Percentiles rank a stretch among this genome's conserved stretches.
Evolutionary conservation across 2,797 vertebrate genomes (phyloP).

Genomic region (Mergus octosetaceus): DNA sequence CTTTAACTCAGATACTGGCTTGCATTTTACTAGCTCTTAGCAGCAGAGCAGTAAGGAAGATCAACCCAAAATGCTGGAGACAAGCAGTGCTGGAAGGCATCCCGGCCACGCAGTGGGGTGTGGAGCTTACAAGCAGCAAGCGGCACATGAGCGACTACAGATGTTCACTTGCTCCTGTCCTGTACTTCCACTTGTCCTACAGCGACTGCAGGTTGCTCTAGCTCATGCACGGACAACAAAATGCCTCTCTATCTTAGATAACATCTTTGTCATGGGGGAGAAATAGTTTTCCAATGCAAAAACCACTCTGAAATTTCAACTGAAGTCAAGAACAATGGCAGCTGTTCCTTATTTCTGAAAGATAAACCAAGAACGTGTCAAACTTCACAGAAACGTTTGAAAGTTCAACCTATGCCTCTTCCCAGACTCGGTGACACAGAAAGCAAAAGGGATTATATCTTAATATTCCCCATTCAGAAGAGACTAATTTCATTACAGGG

Average conservation of each 20-base stretch:
- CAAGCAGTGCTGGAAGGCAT: accelerated
- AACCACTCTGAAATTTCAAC: background rate
- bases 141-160: accelerated
- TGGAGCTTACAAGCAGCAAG: background rate
- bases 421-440: background rate
- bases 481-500: background rate
- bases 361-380: background rate
- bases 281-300: background rate
- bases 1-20: background rate
- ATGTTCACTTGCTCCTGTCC: background rate
- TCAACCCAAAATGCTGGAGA: background rate
- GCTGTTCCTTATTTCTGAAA: background rate
- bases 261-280: background rate
- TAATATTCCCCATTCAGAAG: background rate
- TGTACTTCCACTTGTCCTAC: background rate
- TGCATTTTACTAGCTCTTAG: background rate
- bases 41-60: background rate
- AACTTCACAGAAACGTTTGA: background rate
- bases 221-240: background rate
- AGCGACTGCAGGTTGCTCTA: background rate
- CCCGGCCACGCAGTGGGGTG: background rate
- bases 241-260: background rate
- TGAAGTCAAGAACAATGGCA: background rate
- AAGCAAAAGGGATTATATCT: background rate
- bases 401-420: background rate